Evolutionary conservation across 2,888 invertebrate genomes (phyloP).

Genomic region (Melanophora roralis): DNA sequence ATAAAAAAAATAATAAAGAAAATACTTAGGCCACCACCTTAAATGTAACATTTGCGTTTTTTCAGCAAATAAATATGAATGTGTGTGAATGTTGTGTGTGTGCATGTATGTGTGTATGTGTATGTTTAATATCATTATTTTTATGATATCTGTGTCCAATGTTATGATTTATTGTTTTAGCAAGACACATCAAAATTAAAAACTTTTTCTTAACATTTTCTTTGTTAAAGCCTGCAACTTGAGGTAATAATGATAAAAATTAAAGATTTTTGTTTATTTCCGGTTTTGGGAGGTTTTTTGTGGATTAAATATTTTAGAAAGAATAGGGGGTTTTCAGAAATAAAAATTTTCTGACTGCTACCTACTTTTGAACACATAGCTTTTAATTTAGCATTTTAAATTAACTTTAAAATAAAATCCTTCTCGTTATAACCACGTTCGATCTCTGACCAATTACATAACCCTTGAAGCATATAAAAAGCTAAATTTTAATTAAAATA

Average conservation of each 20-base stretch:
- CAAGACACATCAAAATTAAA: constrained; percentile 73
- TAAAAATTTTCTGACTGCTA: too few relatives aligned
- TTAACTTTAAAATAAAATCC: neutral
- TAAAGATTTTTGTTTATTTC: neutral
- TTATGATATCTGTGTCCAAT: constrained; percentile 78
- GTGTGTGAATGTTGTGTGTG: neutral
- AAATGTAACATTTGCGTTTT: constrained; percentile 50
- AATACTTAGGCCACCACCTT: constrained; percentile 42
- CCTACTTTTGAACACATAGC: too few relatives aligned
- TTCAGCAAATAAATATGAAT: constrained; percentile 9
- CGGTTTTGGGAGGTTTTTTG: neutral
- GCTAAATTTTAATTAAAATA: neutral
- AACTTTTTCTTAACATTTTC: constrained; percentile 4
- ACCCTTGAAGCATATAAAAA: neutral
- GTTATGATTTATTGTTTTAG: constrained; percentile 76
- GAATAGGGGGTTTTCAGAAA: neutral
- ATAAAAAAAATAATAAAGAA: constrained; percentile 30
- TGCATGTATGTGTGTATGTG: constrained; percentile 6
- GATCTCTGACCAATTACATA: neutral
- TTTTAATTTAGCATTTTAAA: neutral
- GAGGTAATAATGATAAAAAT: neutral
- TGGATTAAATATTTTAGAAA: neutral
- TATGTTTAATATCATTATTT: constrained; percentile 70
- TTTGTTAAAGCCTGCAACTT: neutral
- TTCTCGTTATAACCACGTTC: neutral